Conservation (phyloP, 2,797 vertebrate genomes). For the Jordanella pulchra region DNA sequence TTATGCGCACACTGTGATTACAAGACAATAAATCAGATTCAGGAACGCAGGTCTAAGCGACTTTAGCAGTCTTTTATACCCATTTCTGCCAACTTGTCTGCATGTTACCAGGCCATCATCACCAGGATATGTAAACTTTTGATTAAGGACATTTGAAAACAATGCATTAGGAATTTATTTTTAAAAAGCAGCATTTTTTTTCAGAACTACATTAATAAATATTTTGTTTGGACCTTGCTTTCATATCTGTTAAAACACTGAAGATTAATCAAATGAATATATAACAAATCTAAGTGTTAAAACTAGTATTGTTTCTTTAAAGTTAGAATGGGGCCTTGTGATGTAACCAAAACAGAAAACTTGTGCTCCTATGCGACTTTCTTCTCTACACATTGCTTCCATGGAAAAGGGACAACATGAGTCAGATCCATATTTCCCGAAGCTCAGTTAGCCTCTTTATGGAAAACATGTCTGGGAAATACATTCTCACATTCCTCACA, state of each 20-base stretch:
- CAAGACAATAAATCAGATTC: too few relatives aligned
- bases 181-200: not conserved
- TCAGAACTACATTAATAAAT: not conserved
- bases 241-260: not conserved
- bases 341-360: slow-evolving; percentile 49
- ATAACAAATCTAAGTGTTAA: slow-evolving; percentile 10
- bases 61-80: too few relatives aligned
- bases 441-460: slow-evolving; percentile 60
- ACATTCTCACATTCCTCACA: slow-evolving; percentile 68
- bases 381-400: slow-evolving; percentile 57
- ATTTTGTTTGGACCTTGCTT: not conserved
- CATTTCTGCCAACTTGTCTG: too few relatives aligned
- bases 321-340: slow-evolving; percentile 23
- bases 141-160: too few relatives aligned
- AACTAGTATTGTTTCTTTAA: slow-evolving; percentile 27
- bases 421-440: slow-evolving; percentile 65
- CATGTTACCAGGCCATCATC: too few relatives aligned
- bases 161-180: not conserved
- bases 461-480: slow-evolving; percentile 70
- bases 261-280: not conserved
- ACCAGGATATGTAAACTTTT: too few relatives aligned
- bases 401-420: slow-evolving; percentile 78
- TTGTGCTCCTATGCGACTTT: slow-evolving; percentile 51
- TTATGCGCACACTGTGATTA: too few relatives aligned
- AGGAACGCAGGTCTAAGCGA: too few relatives aligned